Evolutionary conservation across 2,888 invertebrate genomes (phyloP), one percentile per base, ranked within the genome.

Genomic region (Onchidella celtica): DNA sequence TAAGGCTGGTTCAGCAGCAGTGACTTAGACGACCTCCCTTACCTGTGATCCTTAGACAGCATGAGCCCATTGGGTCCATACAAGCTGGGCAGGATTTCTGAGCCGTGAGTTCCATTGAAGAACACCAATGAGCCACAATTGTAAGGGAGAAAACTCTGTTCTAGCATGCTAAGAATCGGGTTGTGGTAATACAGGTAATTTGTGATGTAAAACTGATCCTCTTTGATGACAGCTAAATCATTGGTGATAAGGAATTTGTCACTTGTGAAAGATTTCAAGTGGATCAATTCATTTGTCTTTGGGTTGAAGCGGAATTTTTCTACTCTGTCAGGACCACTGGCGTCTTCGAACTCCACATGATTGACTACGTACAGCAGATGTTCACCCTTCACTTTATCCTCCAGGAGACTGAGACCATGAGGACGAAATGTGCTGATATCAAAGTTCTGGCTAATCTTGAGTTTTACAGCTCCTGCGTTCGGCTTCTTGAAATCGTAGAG

Each of bases 401-500:
- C n/a, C n/a, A n/a, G n/a, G n/a, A n/a, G n/a, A n/a, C n/a, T n/a
- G n/a, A n/a, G n/a, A n/a, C n/a, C n/a, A n/a, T n/a, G n/a, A n/a
- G n/a, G n/a, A n/a, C n/a, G n/a, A 65, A 76, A 61, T 47, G n/a
- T 83, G 66, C 40, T 70, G n/a, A n/a, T n/a, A n/a, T n/a, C n/a
- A n/a, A n/a, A n/a, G n/a, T n/a, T n/a, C n/a, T n/a, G n/a, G n/a
- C n/a, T n/a, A n/a, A n/a, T n/a, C n/a, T 68, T 81, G 82, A 88
- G 84, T 75, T 85, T 86, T 63, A 70, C 82, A 65, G 83, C 83
- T 40, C 86, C 87, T 38, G 79, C 79, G 4, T 86, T 85, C 47
- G 85, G 84, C 17, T 83, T 74, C 24, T 86, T 88, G 59, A 86
- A 85, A 83, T 87, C 85, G 82, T 85, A 87, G 57, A 88, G 75